Percentiles rank a stretch among this genome's conserved stretches.
Evolutionary conservation across 2,113 vertebrate species (phyloP).

Genomic region (Conger conger): DNA sequence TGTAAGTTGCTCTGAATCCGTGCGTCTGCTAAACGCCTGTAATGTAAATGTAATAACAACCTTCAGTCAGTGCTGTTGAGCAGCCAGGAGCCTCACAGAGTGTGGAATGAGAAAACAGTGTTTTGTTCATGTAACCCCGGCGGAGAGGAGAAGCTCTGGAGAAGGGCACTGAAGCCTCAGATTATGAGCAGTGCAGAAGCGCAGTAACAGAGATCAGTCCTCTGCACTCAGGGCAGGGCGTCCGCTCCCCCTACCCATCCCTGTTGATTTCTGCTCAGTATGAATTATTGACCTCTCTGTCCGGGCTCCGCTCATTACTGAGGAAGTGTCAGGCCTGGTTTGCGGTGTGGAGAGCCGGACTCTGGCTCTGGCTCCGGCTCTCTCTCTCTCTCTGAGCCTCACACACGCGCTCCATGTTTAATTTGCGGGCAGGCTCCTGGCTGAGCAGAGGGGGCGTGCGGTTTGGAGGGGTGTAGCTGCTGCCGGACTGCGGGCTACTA

Average conservation of each 20-base stretch:
- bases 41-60: no score
- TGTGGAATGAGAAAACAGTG: slow-evolving; percentile 36
- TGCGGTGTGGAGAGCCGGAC: slow-evolving; percentile 53
- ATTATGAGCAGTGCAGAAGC: no score
- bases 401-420: slow-evolving; percentile 66
- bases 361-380: slow-evolving; percentile 28
- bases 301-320: slow-evolving; percentile 69
- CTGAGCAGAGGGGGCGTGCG: slow-evolving; percentile 53
- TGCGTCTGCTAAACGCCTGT: no score
- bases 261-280: slow-evolving; percentile 59
- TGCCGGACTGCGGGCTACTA: not conserved
- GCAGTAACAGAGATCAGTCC: no score
- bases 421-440: slow-evolving; percentile 47
- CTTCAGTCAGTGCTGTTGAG: not conserved
- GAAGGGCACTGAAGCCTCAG: not conserved
- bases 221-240: no score
- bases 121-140: slow-evolving; percentile 64
- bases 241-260: slow-evolving; percentile 37
- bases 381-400: slow-evolving; percentile 57
- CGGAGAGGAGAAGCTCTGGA: slow-evolving; percentile 55
- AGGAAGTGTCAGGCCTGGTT: slow-evolving; percentile 62
- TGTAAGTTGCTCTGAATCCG: no score
- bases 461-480: no score
- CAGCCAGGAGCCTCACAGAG: slow-evolving; percentile 50
- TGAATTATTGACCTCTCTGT: slow-evolving; percentile 75